A percentile compares a stretch with the other conserved stretches of the same genome.
phyloP scores from a whole-genome alignment of 2,113 vertebrate genomes.

The Prunella himalayana region DNA sequence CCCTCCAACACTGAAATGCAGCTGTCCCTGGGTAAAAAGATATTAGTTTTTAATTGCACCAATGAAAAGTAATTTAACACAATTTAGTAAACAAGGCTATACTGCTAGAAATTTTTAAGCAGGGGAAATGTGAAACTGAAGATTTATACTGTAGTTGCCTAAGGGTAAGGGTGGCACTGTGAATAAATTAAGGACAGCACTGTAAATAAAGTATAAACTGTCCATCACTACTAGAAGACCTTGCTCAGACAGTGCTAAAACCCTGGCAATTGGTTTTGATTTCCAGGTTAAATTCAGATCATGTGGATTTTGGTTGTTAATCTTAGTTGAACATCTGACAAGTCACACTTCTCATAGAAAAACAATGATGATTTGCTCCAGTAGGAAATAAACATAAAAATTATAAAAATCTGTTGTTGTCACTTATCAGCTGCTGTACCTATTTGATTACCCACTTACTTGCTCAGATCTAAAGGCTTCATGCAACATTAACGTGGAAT shows the following conservation, averaged over 20 bases:
- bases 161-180: background rate
- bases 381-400: background rate
- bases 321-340: background rate
- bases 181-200: background rate
- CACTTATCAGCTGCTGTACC: background rate
- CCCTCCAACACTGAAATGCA: background rate
- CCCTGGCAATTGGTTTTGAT: background rate
- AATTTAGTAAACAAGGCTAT: background rate
- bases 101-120: background rate
- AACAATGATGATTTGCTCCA: background rate
- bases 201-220: background rate
- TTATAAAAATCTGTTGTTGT: background rate
- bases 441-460: background rate
- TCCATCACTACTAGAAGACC: background rate
- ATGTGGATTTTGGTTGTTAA: background rate
- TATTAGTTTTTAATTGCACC: background rate
- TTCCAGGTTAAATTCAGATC: background rate
- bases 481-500: background rate
- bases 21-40: background rate
- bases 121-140: background rate
- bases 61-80: background rate
- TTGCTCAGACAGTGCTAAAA: background rate
- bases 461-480: background rate
- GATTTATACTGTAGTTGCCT: background rate
- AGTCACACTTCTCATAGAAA: background rate